Percentiles rank a stretch among this genome's conserved stretches.
These are phyloP conservation scores for Nixonia krombeini DNA, from an alignment of 1,140 invertebrate genomes.

Conservation along the genomic window DNA sequence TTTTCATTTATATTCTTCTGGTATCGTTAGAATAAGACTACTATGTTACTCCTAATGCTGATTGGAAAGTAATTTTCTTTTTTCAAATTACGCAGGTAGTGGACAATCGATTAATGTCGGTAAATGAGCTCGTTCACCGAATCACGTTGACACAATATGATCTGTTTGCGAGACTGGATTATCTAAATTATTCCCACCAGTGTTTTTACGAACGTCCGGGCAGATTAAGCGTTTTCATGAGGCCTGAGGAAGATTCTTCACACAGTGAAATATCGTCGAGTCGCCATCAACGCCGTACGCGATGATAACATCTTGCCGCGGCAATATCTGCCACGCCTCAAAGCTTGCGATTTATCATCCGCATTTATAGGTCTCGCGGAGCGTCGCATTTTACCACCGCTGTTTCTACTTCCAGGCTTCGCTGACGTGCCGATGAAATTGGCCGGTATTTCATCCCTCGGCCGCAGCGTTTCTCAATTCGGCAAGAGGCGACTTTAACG, in stretches of 20 bases:
- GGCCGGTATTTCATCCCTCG: constrained; percentile 2
- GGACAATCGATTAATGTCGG: too few relatives aligned
- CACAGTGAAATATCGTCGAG: constrained; percentile 22
- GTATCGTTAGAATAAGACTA: too few relatives aligned
- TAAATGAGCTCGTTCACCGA: not conserved
- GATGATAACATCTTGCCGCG: constrained; percentile 10
- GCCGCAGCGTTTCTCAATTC: too few relatives aligned
- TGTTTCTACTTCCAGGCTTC: not conserved
- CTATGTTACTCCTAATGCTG: too few relatives aligned
- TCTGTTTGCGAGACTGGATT: constrained; percentile 4
- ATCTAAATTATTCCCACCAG: not conserved
- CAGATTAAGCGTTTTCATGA: constrained; percentile 32
- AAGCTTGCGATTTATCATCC: constrained; percentile 17
- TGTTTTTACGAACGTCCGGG: not conserved
- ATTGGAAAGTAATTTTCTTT: too few relatives aligned
- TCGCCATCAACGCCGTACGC: constrained; percentile 18
- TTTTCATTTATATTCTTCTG: too few relatives aligned
- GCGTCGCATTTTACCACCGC: not conserved
- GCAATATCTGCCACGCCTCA: constrained; percentile 13
- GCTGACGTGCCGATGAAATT: too few relatives aligned
- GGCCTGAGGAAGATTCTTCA: constrained; percentile 20
- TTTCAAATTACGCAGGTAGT: too few relatives aligned
- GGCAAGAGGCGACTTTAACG: too few relatives aligned
- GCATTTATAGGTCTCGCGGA: constrained; percentile 7
- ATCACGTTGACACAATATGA: not conserved